phyloP scores from a whole-genome alignment of 2,888 invertebrate species.

The Eupithecia centaureata region DNA sequence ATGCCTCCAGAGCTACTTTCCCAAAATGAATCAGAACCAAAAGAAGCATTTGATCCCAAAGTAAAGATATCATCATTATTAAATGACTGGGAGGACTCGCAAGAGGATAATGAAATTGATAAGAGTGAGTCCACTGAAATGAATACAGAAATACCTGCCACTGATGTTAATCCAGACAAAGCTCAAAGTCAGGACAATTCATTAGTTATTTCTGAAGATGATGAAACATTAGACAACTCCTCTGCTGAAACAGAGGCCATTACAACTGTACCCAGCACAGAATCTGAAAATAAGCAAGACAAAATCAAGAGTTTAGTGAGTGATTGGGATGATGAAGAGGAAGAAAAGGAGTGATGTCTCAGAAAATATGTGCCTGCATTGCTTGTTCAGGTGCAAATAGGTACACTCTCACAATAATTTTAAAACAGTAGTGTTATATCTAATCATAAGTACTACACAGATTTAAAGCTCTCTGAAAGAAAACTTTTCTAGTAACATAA shows the following conservation, averaged over 20 bases:
- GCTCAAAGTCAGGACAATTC: slow-evolving; percentile 35
- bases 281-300: slow-evolving; percentile 54
- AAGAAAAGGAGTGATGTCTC: slow-evolving; percentile 48
- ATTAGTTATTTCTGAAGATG: slow-evolving; percentile 13
- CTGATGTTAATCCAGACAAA: slow-evolving; percentile 26
- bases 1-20: slow-evolving; percentile 34
- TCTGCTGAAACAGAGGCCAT: slow-evolving; percentile 17
- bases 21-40: slow-evolving; percentile 15
- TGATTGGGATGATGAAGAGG: slow-evolving; percentile 81
- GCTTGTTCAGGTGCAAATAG: neutral
- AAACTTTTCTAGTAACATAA: neutral
- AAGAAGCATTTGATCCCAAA: slow-evolving; percentile 41
- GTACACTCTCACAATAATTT: neutral
- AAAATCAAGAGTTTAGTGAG: slow-evolving; percentile 78
- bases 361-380: neutral
- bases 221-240: slow-evolving; percentile 32
- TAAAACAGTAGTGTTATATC: neutral
- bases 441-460: neutral
- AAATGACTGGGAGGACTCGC: slow-evolving; percentile 81
- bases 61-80: slow-evolving; percentile 73
- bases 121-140: slow-evolving; percentile 28
- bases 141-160: neutral
- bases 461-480: neutral
- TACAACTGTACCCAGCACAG: slow-evolving; percentile 26
- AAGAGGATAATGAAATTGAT: slow-evolving; percentile 54